A percentile compares a stretch with the other conserved stretches of the same genome.
These are phyloP conservation scores for Xenentodon cancila DNA, from an alignment of 2,797 vertebrate genomes.

Conservation along the genomic window DNA sequence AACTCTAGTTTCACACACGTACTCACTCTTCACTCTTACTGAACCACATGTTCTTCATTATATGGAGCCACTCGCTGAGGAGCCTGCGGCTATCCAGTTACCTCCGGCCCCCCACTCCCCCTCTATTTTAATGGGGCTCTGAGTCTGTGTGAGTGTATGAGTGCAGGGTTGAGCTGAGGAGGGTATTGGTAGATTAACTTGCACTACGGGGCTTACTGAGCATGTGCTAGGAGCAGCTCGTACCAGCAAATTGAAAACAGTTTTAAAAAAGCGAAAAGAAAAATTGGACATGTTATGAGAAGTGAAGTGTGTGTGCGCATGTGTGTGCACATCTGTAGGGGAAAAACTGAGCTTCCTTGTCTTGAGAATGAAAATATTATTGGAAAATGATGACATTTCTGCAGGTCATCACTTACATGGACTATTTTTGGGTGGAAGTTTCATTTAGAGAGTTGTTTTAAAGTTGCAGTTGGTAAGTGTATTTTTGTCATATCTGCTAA, in stretches of 20 bases:
- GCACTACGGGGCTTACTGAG: slow-evolving; percentile 16
- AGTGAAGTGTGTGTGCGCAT: not conserved
- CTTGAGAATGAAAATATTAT: too few species aligned
- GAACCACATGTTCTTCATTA: slow-evolving; percentile 74
- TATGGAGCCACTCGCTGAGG: slow-evolving; percentile 37
- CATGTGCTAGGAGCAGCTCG: slow-evolving; percentile 25
- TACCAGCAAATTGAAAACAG: slow-evolving; percentile 28
- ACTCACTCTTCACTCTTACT: slow-evolving; percentile 21
- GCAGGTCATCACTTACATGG: too few species aligned
- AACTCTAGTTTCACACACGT: slow-evolving; percentile 21
- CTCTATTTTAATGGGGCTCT: slow-evolving; percentile 45
- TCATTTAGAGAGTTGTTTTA: too few species aligned
- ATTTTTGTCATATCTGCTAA: too few species aligned
- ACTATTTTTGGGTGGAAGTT: too few species aligned
- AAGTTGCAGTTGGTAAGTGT: too few species aligned
- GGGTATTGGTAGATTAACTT: slow-evolving; percentile 24
- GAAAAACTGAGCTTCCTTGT: too few species aligned
- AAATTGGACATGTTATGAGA: not conserved
- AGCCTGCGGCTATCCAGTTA: slow-evolving; percentile 60
- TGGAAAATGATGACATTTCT: too few species aligned
- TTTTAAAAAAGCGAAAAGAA: slow-evolving; percentile 1
- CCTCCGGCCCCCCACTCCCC: slow-evolving; percentile 18
- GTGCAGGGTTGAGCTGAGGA: not conserved
- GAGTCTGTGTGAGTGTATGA: slow-evolving; percentile 12
- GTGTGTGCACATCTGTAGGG: not conserved